Evolutionary conservation across 2,888 invertebrate genomes (phyloP), one percentile per base, ranked within the genome.

Genomic region (Mesorhabditis sp.): DNA sequence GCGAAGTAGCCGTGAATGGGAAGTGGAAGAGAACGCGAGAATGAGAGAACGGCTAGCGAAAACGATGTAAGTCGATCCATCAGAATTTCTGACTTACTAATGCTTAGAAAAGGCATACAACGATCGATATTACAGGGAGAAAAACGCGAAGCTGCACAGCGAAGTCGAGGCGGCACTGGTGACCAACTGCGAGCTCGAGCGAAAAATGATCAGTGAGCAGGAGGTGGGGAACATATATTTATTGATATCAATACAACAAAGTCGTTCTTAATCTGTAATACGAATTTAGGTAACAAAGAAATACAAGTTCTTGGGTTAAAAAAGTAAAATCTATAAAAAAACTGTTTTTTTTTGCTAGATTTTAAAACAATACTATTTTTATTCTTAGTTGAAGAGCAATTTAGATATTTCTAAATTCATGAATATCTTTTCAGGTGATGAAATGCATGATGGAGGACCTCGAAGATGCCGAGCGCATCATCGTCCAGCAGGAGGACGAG

Each of bases 1-100:
- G 3, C 77, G 82, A 42, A 74, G 74, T 4, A 78, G 80, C 0
- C 70, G 84, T 0, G 82, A 84, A 45, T 84, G 82, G 82, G 79
- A 80, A 66, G 68, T 84, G 43, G 73, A 75, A 61, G 81, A 84
- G 72, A 84, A 83, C 70, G 80, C 78, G 5, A 71, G 71, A 28
- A 71, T 84, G 13, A 66, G 80, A 5, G 79, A 84, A n/a, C 78
- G 82, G 67, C 65, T 82, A 3, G 73, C 71, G 50, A 72, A 76
- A 67, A 41, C 76, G 45, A 74, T 71, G 79, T 79, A 28, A 41
- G 73, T 28, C 5, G 28, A 28, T 28, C 28, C 28, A 28, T 28
- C 28, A 28, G 28, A 28, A 28, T 28, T 28, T 28, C 28, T 28
- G 28, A 28, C 28, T 28, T 28, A 28, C 28, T 28, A 28, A 28